Base-by-base conservation (phyloP, 2,113 vertebrate genomes). In the Pristiophorus japonicus region DNA sequence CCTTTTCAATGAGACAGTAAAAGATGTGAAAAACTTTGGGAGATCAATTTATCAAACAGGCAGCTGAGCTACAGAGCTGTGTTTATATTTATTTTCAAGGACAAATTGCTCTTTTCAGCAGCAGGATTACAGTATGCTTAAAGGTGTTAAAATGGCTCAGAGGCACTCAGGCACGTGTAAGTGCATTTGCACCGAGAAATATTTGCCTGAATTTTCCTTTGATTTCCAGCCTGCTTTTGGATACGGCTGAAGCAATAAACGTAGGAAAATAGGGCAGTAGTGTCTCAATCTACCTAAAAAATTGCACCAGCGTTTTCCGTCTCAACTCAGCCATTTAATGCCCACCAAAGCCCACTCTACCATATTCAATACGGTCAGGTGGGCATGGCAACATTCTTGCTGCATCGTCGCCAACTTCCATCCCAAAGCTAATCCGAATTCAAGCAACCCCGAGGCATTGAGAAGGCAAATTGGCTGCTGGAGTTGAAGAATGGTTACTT, bases 1-100 rank as follows among this genome's bases (percentile, higher is more conserved):
- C 0, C 51, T 67, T 67, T 94, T 42, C 92, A 67, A 67, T 24
- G 38, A 67, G 63, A 94, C 22, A 10, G 8, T 70, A 70, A 47
- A 70, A 34, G 65, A 47, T 70, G 42, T 30, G 27, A 27, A 51
- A 70, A 94, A 51, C 66, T 51, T 94, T 70, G 65, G 66, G 66
- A 94, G 63, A 45, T 94, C 65, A 70, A 70, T 47, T 94, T 51
- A 73, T 94, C 65, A 70, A 55, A 11, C 65, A 66, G 38, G 22
- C 38, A 66, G 63, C 66, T 70, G 65, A 94, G 66, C 38, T 67
- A 94, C 66, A 67, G 51, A 93, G 20, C 62, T 94, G 65, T 70
- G 42, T 70, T 94, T 94, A 94, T 16, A 92, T 92, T 63, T 92
- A 63, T 92, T 94, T 94, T 65, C 92, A 94, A 94, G 66, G 65